Conservation (phyloP, 2,113 vertebrate species). For the Macrotis lagotis region DNA sequence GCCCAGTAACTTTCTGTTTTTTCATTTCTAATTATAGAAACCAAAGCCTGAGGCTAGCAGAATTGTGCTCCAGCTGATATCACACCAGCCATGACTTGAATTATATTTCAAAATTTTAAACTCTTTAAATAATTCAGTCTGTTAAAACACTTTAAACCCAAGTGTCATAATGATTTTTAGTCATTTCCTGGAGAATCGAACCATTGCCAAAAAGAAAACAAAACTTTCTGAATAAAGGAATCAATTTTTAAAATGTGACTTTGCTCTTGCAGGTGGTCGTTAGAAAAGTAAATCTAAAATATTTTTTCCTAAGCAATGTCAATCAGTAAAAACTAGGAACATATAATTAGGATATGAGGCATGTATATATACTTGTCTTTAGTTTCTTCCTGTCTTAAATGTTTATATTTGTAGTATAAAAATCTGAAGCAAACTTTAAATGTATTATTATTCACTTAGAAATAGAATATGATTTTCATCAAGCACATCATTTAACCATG, state of each 20-base stretch:
- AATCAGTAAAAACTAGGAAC: not conserved
- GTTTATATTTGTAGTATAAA: not conserved
- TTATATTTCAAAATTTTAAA: conserved; percentile 36
- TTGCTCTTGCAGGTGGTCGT: not conserved
- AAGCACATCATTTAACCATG: not conserved
- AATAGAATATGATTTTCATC: not conserved
- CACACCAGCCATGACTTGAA: not conserved
- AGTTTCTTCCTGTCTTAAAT: not conserved
- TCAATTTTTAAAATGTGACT: not conserved
- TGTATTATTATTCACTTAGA: conserved; percentile 28
- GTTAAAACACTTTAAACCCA: conserved; percentile 42
- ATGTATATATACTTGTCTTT: not conserved
- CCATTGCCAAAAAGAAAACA: not conserved
- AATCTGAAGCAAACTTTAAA: not conserved
- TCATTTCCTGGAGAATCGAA: conserved; percentile 7
- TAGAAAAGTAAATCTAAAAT: conserved; percentile 23
- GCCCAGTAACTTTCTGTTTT: conserved; percentile 49
- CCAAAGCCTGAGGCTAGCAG: not conserved
- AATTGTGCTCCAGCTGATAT: not conserved
- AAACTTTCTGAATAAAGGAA: not conserved
- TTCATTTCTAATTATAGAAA: conserved; percentile 56
- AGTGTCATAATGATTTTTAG: not conserved
- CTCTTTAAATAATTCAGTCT: not conserved
- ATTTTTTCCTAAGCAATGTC: not conserved
- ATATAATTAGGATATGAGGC: not conserved